Percentiles rank a stretch among this genome's conserved stretches.
phyloP scores from a whole-genome alignment of 2,113 vertebrate species.

The Phalacrocorax pelagicus region DNA sequence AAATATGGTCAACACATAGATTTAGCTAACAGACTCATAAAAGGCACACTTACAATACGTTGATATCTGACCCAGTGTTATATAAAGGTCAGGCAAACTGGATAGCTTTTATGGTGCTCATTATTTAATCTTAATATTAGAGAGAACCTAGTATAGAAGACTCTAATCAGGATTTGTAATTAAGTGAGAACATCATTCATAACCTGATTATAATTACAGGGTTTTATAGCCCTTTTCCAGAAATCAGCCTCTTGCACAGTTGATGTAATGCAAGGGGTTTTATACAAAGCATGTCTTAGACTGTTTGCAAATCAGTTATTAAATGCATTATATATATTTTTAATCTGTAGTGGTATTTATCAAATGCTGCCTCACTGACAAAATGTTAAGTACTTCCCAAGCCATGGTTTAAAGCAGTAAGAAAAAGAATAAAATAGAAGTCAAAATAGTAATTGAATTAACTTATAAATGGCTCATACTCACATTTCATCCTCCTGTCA shows the following conservation, averaged over 20 bases:
- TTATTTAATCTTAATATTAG: slow-evolving; percentile 77
- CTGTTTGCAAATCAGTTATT: slow-evolving; percentile 46
- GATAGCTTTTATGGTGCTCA: slow-evolving; percentile 68
- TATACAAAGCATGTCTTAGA: slow-evolving; percentile 31
- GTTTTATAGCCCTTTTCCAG: slow-evolving; percentile 69
- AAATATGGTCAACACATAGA: slow-evolving; percentile 21
- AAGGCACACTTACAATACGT: neutral
- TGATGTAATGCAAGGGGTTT: slow-evolving; percentile 43
- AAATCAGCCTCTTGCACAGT: slow-evolving; percentile 48
- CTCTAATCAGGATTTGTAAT: slow-evolving; percentile 78
- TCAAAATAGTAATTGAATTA: neutral
- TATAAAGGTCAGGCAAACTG: slow-evolving; percentile 67
- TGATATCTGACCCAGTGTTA: slow-evolving; percentile 65
- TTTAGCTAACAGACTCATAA: slow-evolving; percentile 37
- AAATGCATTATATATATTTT: slow-evolving; percentile 27
- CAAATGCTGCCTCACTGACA: neutral
- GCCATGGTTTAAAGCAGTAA: neutral
- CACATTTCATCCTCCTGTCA: neutral
- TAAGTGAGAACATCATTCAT: slow-evolving; percentile 75
- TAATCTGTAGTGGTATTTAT: neutral
- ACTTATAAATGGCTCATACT: neutral
- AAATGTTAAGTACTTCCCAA: neutral
- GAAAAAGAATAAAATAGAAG: neutral
- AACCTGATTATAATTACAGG: slow-evolving; percentile 78
- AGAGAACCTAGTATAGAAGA: slow-evolving; percentile 65